phyloP scores from a whole-genome alignment of 2,113 vertebrate species.

The Lucifuga dentata region DNA sequence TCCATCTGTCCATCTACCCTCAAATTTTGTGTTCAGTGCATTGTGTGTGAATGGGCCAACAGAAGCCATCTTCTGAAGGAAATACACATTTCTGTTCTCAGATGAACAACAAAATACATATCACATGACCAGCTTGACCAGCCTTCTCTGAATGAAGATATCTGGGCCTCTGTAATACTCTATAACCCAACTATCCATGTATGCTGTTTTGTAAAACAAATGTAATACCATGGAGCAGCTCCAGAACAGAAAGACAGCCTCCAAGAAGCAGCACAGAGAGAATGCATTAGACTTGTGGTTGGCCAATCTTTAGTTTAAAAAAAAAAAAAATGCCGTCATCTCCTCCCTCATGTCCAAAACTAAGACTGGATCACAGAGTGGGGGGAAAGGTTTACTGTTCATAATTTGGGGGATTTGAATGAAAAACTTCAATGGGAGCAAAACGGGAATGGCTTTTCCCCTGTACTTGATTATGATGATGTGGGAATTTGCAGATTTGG shows the following conservation, averaged over 20 bases:
- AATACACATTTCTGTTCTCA: constrained; percentile 49
- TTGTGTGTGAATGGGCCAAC: constrained; percentile 32
- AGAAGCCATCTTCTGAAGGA: constrained; percentile 36
- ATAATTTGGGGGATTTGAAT: constrained; percentile 78
- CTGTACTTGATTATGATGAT: constrained; percentile 77
- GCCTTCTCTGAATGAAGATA: constrained; percentile 69
- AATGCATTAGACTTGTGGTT: constrained; percentile 78
- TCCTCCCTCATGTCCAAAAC: constrained; percentile 61
- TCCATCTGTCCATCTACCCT: constrained; percentile 54
- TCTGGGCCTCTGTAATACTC: constrained; percentile 64
- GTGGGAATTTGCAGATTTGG: constrained; percentile 75
- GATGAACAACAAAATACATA: constrained; percentile 41
- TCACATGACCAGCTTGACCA: constrained; percentile 48
- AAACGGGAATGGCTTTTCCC: constrained; percentile 64
- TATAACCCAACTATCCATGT: constrained; percentile 76
- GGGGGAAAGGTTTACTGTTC: constrained; percentile 75
- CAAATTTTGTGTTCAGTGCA: constrained; percentile 36
- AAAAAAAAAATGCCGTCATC: constrained; percentile 60
- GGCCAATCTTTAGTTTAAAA: constrained; percentile 74
- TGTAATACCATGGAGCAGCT: constrained; percentile 67
- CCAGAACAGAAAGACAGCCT: constrained; percentile 69
- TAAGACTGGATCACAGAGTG: constrained; percentile 70
- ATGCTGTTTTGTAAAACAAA: constrained; percentile 71
- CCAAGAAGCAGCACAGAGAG: constrained; percentile 71
- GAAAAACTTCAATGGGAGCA: constrained; percentile 69